Evolutionary conservation across 2,113 vertebrate genomes (phyloP).

Genomic region (Poeciliopsis retropinna): DNA sequence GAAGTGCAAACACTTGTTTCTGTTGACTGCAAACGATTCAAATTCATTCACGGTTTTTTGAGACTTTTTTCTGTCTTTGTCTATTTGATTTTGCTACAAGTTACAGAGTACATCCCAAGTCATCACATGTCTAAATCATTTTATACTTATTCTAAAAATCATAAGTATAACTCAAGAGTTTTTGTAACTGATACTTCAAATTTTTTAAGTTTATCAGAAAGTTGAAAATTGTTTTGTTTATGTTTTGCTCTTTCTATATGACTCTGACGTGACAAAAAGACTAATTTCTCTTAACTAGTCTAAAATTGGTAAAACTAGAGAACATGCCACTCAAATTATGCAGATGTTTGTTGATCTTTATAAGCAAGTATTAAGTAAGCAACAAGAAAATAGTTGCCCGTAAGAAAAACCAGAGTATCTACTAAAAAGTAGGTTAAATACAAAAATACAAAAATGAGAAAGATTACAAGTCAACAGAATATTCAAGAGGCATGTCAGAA

Average conservation of each 20-base stretch:
- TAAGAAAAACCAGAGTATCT: not conserved
- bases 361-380: not conserved
- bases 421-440: not conserved
- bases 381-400: not conserved
- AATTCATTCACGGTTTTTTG: conserved; percentile 17
- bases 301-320: not conserved
- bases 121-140: not conserved
- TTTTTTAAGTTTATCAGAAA: too few relatives aligned
- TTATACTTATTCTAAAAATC: not conserved
- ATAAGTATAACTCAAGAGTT: not conserved
- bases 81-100: conserved; percentile 3
- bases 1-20: conserved; percentile 26
- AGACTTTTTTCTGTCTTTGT: not conserved
- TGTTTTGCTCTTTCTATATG: not conserved
- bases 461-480: not conserved
- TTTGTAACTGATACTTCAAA: not conserved
- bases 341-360: not conserved
- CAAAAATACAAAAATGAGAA: too few relatives aligned
- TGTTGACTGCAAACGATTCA: conserved; percentile 19
- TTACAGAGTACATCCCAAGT: not conserved
- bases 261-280: not conserved
- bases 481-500: not conserved
- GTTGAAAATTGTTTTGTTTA: not conserved
- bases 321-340: not conserved
- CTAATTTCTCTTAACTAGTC: not conserved